Percentiles rank a stretch among this genome's conserved stretches.
phyloP scores from a whole-genome alignment of 2,888 invertebrate genomes.

The Seira sanloemensis region DNA sequence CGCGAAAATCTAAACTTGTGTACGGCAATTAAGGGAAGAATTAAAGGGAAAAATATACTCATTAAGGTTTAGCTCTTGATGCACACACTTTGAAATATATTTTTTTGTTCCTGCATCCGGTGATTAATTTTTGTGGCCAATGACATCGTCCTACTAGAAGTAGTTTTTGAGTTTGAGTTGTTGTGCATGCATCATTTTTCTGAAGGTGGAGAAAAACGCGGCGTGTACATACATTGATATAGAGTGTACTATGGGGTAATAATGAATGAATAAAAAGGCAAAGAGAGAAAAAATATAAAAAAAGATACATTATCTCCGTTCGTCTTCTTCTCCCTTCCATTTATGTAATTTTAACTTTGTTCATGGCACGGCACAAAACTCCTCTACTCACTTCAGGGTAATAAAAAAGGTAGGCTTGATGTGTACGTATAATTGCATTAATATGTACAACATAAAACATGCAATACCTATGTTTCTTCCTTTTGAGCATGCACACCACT shows the following conservation, averaged over 20 bases:
- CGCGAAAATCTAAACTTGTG: constrained; percentile 12
- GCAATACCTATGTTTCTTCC: background rate
- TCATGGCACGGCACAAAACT: constrained; percentile 29
- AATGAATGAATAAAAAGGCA: constrained; percentile 9
- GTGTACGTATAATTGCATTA: constrained; percentile 56
- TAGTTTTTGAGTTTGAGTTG: background rate
- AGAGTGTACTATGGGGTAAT: background rate
- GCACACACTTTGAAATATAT: constrained; percentile 64
- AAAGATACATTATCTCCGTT: constrained; percentile 4
- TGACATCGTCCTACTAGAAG: constrained; percentile 72
- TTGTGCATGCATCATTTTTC: background rate
- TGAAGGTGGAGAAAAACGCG: constrained; percentile 14
- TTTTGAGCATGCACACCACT: background rate
- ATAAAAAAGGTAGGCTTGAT: constrained; percentile 13
- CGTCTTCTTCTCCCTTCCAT: background rate
- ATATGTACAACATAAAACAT: constrained; percentile 41
- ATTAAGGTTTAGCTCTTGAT: constrained; percentile 71
- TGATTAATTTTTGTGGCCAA: constrained; percentile 74
- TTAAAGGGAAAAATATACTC: constrained; percentile 73
- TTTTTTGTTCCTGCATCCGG: constrained; percentile 74
- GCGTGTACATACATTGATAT: background rate
- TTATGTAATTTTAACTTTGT: constrained; percentile 10
- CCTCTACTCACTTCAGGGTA: background rate
- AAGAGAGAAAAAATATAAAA: background rate
- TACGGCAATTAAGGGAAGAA: constrained; percentile 73